Percentiles rank a stretch among this genome's conserved stretches.
Conservation (phyloP, 2,113 vertebrate genomes). For the Corvus cornix region DNA sequence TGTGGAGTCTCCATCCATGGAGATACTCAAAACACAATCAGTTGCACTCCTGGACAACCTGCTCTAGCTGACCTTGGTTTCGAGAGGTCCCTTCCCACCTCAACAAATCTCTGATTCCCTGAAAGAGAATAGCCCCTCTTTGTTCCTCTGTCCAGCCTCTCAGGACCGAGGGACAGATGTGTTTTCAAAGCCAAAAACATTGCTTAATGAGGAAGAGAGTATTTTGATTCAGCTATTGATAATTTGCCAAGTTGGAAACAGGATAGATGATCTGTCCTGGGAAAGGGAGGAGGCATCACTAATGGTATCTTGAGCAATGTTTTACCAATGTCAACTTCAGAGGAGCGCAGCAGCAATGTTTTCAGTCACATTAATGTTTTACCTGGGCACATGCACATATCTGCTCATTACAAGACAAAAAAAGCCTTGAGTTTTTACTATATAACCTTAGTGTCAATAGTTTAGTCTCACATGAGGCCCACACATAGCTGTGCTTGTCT, state of each 20-base stretch:
- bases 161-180: background rate
- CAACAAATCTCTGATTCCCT: background rate
- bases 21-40: background rate
- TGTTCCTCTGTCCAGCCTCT: background rate
- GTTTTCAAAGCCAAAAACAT: background rate
- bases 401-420: background rate
- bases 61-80: background rate
- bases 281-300: background rate
- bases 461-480: background rate
- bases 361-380: constrained; percentile 1
- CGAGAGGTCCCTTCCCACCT: background rate
- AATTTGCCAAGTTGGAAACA: background rate
- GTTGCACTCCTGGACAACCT: background rate
- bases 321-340: background rate
- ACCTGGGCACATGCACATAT: background rate
- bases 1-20: background rate
- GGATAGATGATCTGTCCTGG: background rate
- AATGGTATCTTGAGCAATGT: constrained; percentile 27
- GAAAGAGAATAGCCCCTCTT: background rate
- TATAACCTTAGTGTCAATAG: background rate
- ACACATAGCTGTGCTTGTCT: background rate
- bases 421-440: constrained; percentile 1
- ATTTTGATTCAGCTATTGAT: background rate
- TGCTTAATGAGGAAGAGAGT: background rate
- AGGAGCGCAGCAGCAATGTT: background rate